Evolutionary conservation across 2,888 invertebrate species (phyloP).

Genomic region (Craniophora ligustri): DNA sequence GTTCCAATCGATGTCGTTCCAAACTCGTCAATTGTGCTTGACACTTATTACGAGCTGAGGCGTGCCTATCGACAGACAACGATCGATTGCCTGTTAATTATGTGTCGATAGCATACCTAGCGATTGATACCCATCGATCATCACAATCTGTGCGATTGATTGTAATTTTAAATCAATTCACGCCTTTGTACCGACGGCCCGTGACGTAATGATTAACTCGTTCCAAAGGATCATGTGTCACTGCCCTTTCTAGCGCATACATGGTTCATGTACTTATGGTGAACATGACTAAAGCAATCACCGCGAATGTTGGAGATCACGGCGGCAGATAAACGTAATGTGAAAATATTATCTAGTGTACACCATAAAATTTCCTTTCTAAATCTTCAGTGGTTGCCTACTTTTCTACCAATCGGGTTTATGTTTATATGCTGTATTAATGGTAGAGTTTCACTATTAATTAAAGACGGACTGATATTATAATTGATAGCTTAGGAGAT

Average conservation of each 20-base stretch:
- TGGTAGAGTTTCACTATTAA: conserved; percentile 42
- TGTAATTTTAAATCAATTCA: conserved; percentile 47
- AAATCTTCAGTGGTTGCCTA: conserved; percentile 47
- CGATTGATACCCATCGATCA: conserved; percentile 51
- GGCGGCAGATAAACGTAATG: conserved; percentile 49
- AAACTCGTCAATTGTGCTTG: conserved; percentile 50
- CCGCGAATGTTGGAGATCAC: conserved; percentile 45
- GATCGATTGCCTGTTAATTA: conserved; percentile 49
- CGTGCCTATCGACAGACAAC: conserved; percentile 41
- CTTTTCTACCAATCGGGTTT: conserved; percentile 44
- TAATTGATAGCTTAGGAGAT: too few species aligned
- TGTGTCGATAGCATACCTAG: conserved; percentile 40
- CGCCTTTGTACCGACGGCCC: conserved; percentile 18
- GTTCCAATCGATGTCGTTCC: conserved; percentile 34
- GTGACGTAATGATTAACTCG: conserved; percentile 31
- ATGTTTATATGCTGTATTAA: conserved; percentile 45
- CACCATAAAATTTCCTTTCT: conserved; percentile 56
- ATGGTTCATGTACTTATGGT: conserved; percentile 35
- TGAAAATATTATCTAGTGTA: conserved; percentile 53
- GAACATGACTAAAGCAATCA: conserved; percentile 49
- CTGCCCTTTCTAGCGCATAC: conserved; percentile 44
- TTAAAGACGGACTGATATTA: conserved; percentile 30
- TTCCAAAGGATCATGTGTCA: conserved; percentile 12
- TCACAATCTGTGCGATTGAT: conserved; percentile 37
- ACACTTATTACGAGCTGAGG: conserved; percentile 47